Base-by-base conservation (phyloP, 2,888 invertebrate genomes). In the Tenthredo amoena region DNA sequence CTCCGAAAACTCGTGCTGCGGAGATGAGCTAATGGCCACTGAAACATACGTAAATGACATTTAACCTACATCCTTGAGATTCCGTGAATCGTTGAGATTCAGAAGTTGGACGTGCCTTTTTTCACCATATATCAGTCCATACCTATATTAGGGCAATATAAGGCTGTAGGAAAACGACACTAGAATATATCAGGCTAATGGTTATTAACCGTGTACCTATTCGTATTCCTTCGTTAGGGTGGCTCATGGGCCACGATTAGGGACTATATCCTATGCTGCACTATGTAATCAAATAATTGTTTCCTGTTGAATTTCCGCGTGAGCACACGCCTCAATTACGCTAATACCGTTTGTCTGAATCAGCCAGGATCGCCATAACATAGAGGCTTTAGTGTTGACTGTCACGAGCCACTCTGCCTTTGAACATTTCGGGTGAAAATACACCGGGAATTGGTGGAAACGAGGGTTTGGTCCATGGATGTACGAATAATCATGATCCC, bases 271-370 rank as follows among this genome's bases (percentile, higher is more conserved):
- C 31, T 43, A 26, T 81, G 37, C 40, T 81, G 37, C 62, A 62
- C 15, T 21, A 40, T 34, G 68, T 83, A 71, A 83, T 83, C 68
- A 58, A 68, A 83, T 68, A 47, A 83, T 83, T 83, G 83, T 83
- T 83, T 68, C 83, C 83, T n/a, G 71, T 71, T 68, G 43, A 47
- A 68, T 81, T 81, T 81, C 37, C 37, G 34, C 81, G 62, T 21
- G 37, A 37, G 81, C 62, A 26, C 34, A 43, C 62, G 58, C 81
- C 81, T 81, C 81, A 81, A 81, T 83, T 71, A 83, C 68, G 83
- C 34, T 47, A 71, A 83, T 83, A 68, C 68, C 82, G 68, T 68
- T 83, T 68, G 62, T 62, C 40, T 37, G 62, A 81, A 62, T 81
- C 62, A 34, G 34, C 68, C 74, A 21, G 43, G 47, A 50, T 77